Evolutionary conservation across 1,140 invertebrate species (phyloP).

Genomic region (Oryctes rhinoceros): DNA sequence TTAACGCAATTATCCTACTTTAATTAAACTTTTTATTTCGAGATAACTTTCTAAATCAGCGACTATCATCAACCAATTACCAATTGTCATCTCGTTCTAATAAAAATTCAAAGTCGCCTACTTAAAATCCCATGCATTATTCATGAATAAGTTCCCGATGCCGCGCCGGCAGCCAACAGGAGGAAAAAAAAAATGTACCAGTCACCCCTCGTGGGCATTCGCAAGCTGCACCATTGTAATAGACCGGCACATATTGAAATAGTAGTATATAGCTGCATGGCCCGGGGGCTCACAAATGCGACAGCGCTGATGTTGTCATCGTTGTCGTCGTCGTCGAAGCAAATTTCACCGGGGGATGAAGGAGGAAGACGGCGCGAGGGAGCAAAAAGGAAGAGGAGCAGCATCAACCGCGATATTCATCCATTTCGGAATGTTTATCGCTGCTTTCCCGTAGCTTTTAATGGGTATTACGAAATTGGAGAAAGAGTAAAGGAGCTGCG

Average conservation of each 20-base stretch:
- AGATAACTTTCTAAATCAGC: neutral
- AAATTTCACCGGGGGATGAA: neutral
- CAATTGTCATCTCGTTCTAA: conserved; percentile 24
- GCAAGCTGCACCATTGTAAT: conserved; percentile 29
- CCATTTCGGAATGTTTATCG: conserved; percentile 8
- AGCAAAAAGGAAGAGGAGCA: neutral
- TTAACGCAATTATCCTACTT: neutral
- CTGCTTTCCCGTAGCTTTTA: neutral
- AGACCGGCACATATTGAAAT: conserved; percentile 29
- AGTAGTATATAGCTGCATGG: conserved; percentile 23
- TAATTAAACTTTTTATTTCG: neutral
- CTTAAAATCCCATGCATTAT: conserved; percentile 24
- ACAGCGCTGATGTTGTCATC: neutral
- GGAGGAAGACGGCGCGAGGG: too few species aligned
- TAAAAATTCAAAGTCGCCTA: conserved; percentile 25
- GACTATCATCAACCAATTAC: conserved; percentile 22
- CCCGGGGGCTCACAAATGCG: conserved; percentile 23
- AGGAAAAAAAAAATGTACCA: neutral
- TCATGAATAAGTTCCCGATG: conserved; percentile 16
- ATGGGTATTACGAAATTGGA: neutral
- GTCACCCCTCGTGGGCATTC: conserved; percentile 21
- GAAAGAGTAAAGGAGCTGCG: neutral
- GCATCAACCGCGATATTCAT: neutral
- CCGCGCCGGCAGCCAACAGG: neutral
- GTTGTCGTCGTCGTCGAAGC: neutral